Base-by-base conservation (phyloP, 2,113 vertebrate species). In the Anarhynchus alexandrinus region DNA sequence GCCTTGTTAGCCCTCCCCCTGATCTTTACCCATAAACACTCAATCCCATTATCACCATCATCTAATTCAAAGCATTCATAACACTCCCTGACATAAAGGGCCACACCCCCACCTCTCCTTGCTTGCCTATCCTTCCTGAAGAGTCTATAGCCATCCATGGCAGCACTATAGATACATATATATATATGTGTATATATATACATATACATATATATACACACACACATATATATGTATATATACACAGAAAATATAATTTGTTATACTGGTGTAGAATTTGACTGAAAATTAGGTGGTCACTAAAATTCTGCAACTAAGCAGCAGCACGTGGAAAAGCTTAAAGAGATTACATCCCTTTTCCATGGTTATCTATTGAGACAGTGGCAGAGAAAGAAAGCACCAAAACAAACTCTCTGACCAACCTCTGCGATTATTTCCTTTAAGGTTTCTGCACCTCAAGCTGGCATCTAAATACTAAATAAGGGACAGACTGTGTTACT, bases 221-320 rank as follows among this genome's bases (percentile, higher is more conserved):
- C n/a, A n/a, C n/a, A n/a, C n/a, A n/a, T n/a, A n/a, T n/a, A n/a
- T n/a, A n/a, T n/a, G n/a, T n/a, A n/a, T 19, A 15, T 2, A 15
- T 2, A 72, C 0, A 0, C 22, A 7, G 19, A 76, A 89, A 80
- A 55, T 4, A 12, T 25, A 22, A 15, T 22, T 52, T 29, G 10
- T 65, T 52, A 47, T 12, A 61, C 18, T 43, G 19, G 5, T 43
- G 77, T 18, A 90, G 40, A 87, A 81, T 15, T 2, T 79, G n/a
- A 85, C 25, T n/a, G 49, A 74, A 72, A 77, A 81, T 40, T 11
- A 15, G 5, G 11, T 57, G 40, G 66, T 78, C 12, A 42, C 36
- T 70, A 69, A 58, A 91, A 86, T 52, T 38, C 17, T 65, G 26
- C 51, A 85, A 16, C 15, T 61, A 70, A 61, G 30, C 59, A 87